Evolutionary conservation across 2,797 vertebrate genomes (phyloP).

Genomic region (Helarctos malayanus): DNA sequence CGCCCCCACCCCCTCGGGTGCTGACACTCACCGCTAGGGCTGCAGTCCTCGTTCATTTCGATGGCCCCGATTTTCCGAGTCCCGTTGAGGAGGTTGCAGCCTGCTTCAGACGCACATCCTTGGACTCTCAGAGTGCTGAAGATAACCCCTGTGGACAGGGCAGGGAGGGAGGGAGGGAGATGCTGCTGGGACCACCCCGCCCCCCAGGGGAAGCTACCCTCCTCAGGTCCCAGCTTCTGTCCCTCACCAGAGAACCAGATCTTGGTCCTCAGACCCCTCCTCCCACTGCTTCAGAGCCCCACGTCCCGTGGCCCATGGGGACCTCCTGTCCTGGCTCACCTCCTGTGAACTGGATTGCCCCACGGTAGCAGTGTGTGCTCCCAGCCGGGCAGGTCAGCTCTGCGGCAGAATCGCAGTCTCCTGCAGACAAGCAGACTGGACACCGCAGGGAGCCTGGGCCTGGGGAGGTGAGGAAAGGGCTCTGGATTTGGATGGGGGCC

Average conservation of each 20-base stretch:
- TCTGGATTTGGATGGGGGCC: background rate
- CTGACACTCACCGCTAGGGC: background rate
- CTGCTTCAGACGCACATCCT: constrained; percentile 58
- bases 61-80: background rate
- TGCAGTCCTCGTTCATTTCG: constrained; percentile 1
- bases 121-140: background rate
- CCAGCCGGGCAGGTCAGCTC: background rate
- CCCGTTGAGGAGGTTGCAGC: constrained; percentile 69
- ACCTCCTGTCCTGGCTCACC: background rate
- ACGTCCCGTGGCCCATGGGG: accelerated
- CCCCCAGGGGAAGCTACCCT: background rate
- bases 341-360: background rate
- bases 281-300: background rate
- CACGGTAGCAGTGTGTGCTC: constrained; percentile 7
- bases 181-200: background rate
- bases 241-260: background rate
- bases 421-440: constrained; percentile 28
- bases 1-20: accelerated
- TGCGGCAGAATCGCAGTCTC: accelerated
- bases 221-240: background rate
- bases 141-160: background rate
- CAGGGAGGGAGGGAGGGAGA: background rate
- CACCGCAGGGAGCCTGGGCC: background rate
- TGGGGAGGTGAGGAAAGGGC: background rate
- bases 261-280: too few relatives aligned